Evolutionary conservation across 2,888 invertebrate species (phyloP), one percentile per base, ranked within the genome.

Genomic region (Dysmachus trigonus): DNA sequence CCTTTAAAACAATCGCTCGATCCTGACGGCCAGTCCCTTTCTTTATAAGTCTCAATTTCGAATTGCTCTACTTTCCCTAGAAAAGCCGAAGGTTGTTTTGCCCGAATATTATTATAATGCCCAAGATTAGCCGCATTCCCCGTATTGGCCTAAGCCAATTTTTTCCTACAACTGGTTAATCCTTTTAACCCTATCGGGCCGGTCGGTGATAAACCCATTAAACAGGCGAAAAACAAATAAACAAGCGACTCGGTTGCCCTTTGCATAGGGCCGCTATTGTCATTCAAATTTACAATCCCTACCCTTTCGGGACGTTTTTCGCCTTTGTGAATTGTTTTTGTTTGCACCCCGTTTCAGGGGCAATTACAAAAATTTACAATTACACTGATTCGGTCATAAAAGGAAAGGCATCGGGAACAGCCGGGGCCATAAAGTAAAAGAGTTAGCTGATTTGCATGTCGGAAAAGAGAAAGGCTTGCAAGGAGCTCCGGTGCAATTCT

Each of bases 21-120:
- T 18, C 82, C 62, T 51, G n/a, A 71, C 31, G 41, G 31, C 7
- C 22, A 10, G n/a, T 10, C 1, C 18, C 72, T 41, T 41, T 10
- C 62, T 71, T 38, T 53, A 72, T 22, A 30, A 83, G 27, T 18
- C 8, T 35, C 30, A 72, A 72, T 83, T 41, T 41, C 18, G 38
- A 71, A 72, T 83, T 83, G 41, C n/a, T 83, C 38, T 33, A 62
- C n/a, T 83, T 83, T 83, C 83, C 27, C 83, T 7, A 38, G 83
- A 83, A 83, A 35, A 38, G 6, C 0, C 53, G 83, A 83, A 83
- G 83, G 83, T 10, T 83, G 83, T 72, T 82, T 83, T 27, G 83
- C 85, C 22, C 76, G 62, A 35, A 77, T 85, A 85, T 85, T 30
- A 85, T 85, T 85, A 85, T 85, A 85, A 85, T 85, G 30, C 76